Base-by-base conservation (phyloP, 2,113 vertebrate genomes). In the Datnioides undecimradiatus region DNA sequence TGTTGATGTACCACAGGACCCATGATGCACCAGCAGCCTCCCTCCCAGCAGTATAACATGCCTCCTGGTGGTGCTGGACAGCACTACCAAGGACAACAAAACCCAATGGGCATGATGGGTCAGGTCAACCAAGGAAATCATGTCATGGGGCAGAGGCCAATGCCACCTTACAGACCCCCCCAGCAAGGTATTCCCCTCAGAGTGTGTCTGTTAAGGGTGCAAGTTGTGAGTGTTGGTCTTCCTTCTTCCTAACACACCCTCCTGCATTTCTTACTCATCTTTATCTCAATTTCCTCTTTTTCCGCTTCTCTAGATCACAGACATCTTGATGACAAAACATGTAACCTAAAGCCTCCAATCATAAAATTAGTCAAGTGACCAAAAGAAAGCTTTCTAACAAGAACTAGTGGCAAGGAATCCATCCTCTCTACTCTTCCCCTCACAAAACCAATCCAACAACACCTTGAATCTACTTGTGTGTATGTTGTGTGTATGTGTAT, bases 1-100 rank as follows among this genome's bases (percentile, higher is more conserved):
- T 77, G 3, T 34, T 7, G 3, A 8, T 90, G 9, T 59, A 70
- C 55, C 64, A 12, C 89, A 99, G 98, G 97, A 85, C 96, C 97
- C 75, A 97, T 99, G 96, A 99, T 99, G 96, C 97, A 99, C 89
- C 98, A 99, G 92, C 98, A 99, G 84, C 96, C 97, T 87, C 96
- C 98, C 34, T 93, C 97, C 34, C 98, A 99, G 84, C 98, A 99
- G 76, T 99, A 99, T 90, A 99, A 93, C 90, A 96, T 99, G 94
- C 96, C 98, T n/a, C 97, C 98, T 68, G 96, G 97, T 66, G 95
- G 96, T 49, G 95, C 94, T 1, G 97, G 95, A 17, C 98, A 98
- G 79, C 98, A 99, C 92, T 99, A 99, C 93, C 98, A 98, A 90
- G 98, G 97, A 19, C 98, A 99, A 82, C 98, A 99, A 91, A 97